Evolutionary conservation across 2,888 invertebrate genomes (phyloP), one percentile per base, ranked within the genome.

Genomic region (Nomada hirtipes): DNA sequence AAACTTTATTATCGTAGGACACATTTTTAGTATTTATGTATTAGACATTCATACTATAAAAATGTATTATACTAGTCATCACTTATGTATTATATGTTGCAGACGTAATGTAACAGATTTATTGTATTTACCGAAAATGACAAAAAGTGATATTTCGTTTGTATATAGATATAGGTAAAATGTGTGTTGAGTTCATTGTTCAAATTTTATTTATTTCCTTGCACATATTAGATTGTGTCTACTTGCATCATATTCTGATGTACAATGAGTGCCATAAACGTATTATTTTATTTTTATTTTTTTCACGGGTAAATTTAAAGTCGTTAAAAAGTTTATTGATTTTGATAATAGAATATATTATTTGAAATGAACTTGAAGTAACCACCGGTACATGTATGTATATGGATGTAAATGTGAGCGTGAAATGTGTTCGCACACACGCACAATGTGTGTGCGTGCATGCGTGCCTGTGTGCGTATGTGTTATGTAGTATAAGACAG

Each of bases 1-100:
- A 29, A 26, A 47, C 4, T 60, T 59, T 42, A 20, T 72, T 13
- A 15, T 2, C 44, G 36, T 42, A 44, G 26, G 26, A 26, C 76
- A 67, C 29, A 9, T 20, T 36, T 65, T 36, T 55, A n/a, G 20
- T 42, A 57, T 20, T 18, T 26, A 20, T 50, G n/a, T 47, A 47
- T 59, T 60, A 55, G 60, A 1, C 29, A 36, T 44, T 64, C 20
- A 50, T 44, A 13, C 18, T 29, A 68, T 26, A 60, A 47, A 64
- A 60, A 11, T 68, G 57, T 65, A 60, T 44, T 52, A n/a, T 70
- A 23, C 73, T 78, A 80, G 76, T 78, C 80, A 80, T 59, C 4
- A 20, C 44, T 73, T 67, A 50, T 36, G 26, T 42, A 59, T 65
- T 82, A 59, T 63, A 63, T 44, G 11, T 44, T 82, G 15, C 13